These are phyloP conservation scores for Spea bombifrons DNA, from an alignment of 2,113 vertebrate genomes.

Conservation along the genomic window DNA sequence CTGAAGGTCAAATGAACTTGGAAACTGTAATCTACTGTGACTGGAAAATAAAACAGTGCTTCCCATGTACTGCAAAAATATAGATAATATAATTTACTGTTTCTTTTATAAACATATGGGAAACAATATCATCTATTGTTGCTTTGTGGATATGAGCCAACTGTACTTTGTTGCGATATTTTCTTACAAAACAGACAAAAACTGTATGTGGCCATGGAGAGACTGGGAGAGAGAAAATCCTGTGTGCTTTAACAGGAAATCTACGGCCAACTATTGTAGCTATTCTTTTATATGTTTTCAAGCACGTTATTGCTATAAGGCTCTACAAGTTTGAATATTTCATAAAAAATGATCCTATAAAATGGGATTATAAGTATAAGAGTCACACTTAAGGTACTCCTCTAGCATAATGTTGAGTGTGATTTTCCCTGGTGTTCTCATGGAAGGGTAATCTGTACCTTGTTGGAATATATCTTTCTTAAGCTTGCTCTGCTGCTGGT, in stretches of 20 bases:
- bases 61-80: slow-evolving; percentile 27
- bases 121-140: slow-evolving; percentile 40
- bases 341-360: too few species aligned
- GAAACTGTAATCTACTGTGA: slow-evolving; percentile 36
- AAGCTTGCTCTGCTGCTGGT: too few species aligned
- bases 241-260: background rate
- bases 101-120: slow-evolving; percentile 33
- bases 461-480: too few species aligned
- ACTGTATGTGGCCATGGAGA: background rate
- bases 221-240: background rate
- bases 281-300: too few species aligned
- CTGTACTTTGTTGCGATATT: slow-evolving; percentile 26
- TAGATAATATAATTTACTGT: slow-evolving; percentile 39
- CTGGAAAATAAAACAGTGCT: slow-evolving; percentile 40
- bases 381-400: too few species aligned
- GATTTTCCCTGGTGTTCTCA: too few species aligned
- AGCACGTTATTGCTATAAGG: too few species aligned
- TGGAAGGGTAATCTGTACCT: too few species aligned
- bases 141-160: slow-evolving; percentile 33
- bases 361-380: too few species aligned
- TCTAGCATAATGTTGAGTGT: too few species aligned
- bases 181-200: slow-evolving; percentile 35
- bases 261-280: background rate
- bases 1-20: slow-evolving; percentile 30
- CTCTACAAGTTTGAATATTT: too few species aligned